A percentile compares a stretch with the other conserved stretches of the same genome.
phyloP scores from a whole-genome alignment of 2,888 invertebrate species.

The Tortricodes alternella region DNA sequence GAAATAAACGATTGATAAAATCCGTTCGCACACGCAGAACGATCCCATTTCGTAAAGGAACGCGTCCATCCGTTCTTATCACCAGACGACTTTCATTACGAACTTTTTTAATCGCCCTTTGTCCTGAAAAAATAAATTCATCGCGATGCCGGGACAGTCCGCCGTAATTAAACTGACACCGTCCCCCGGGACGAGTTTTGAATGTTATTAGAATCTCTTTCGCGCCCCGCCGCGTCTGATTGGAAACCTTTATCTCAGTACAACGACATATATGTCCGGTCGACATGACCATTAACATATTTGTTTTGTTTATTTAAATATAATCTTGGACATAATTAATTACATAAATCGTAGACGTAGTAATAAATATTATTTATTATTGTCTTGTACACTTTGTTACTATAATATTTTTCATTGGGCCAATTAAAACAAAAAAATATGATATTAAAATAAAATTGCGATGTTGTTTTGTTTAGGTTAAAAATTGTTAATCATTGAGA shows the following conservation, averaged over 20 bases:
- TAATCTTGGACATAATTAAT: background rate
- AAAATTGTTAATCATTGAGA: background rate
- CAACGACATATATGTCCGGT: constrained; percentile 39
- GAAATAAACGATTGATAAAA: constrained; percentile 16
- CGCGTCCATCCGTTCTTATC: constrained; percentile 67
- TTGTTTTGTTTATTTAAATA: background rate
- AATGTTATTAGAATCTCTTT: constrained; percentile 82
- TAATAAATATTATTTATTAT: background rate
- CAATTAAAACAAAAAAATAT: too few species aligned
- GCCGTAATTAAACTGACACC: constrained; percentile 80
- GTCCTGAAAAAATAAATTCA: constrained; percentile 75
- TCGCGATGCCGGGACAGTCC: constrained; percentile 64
- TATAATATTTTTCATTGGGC: too few species aligned
- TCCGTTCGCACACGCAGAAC: constrained; percentile 32
- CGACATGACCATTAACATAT: constrained; percentile 38
- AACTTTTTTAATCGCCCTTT: constrained; percentile 82
- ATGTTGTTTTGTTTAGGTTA: background rate
- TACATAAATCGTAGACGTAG: background rate
- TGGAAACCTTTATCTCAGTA: constrained; percentile 62
- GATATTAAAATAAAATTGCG: background rate
- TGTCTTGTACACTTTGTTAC: too few species aligned
- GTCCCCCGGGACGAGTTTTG: constrained; percentile 77
- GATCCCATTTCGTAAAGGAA: constrained; percentile 47
- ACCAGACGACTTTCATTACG: constrained; percentile 72
- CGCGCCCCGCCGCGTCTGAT: constrained; percentile 74